Base-by-base conservation (phyloP, 1,140 invertebrate species). In the Pogonomyrmex barbatus region DNA sequence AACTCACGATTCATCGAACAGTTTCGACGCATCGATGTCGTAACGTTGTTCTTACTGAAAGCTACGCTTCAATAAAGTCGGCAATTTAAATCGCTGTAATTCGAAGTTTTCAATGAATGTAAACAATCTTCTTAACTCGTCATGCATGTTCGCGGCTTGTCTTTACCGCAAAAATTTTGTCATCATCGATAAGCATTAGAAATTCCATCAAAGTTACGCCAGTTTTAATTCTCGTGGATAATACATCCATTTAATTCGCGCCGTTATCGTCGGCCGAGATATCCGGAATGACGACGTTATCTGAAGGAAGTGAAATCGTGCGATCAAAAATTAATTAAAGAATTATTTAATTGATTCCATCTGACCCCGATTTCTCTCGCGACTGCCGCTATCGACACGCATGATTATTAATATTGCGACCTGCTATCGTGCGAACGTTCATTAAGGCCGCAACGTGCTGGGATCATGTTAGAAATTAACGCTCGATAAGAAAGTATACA, bases 291-390 rank as follows among this genome's bases (percentile, higher is more conserved):
- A n/a, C 9, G 17, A 33, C 39, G 68, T 50, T 83, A 73, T 83
- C 68, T 45, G 5, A 12, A 50, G 33, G 79, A 83, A 60, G 68
- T 62, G 79, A 83, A 73, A 83, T 83, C 79, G 54, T 42, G 52
- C 42, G 67, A 58, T 73, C 9, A 75, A 62, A 83, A 73, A 75
- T 83, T 83, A 83, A 83, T 83, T 83, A 60, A 83, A 83, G 68
- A 60, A 83, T 83, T 83, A 83, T 83, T 83, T 75, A 83, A 83
- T 83, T 75, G 54, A 83, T 75, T 73, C 33, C 54, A 75, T 73
- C 54, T 75, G 54, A 60, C 68, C 77, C 24, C 54, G 79, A 83
- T 83, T 83, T 83, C 79, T 83, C 68, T 17, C 54, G 65, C 45
- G 54, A 58, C 54, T 60, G 54, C 9, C 30, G 30, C 79, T 83